phyloP scores from a whole-genome alignment of 2,888 invertebrate genomes.

The Eristalinus sepulchralis region DNA sequence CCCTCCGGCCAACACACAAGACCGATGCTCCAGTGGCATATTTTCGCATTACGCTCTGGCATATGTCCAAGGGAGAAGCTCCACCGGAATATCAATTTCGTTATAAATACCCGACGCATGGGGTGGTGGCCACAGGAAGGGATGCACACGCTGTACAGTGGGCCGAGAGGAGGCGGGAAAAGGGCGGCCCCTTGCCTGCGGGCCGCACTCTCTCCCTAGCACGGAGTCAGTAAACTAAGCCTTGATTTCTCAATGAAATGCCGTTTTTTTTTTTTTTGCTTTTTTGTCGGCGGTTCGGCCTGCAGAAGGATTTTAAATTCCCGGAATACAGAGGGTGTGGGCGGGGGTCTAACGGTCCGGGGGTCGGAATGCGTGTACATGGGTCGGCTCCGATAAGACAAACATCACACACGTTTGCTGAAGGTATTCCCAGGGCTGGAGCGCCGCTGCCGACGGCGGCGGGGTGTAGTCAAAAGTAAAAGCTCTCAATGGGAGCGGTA shows the following conservation, averaged over 20 bases:
- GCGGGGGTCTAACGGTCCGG: neutral
- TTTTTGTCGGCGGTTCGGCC: conserved; percentile 2
- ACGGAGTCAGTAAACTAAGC: conserved; percentile 12
- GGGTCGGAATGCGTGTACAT: neutral
- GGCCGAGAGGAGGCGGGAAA: too few relatives aligned
- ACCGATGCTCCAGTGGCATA: conserved; percentile 55
- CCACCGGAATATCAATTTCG: conserved; percentile 48
- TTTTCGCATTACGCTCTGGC: conserved; percentile 59
- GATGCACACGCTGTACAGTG: neutral
- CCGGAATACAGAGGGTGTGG: conserved; percentile 17
- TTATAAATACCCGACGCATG: conserved; percentile 24
- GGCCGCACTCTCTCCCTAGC: neutral
- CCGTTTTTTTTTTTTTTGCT: neutral
- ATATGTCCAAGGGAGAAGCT: conserved; percentile 63
- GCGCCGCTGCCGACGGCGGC: neutral
- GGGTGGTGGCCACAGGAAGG: neutral
- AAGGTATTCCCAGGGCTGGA: conserved; percentile 50
- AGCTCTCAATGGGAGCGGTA: conserved; percentile 49
- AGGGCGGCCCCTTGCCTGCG: neutral
- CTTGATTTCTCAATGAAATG: conserved; percentile 38
- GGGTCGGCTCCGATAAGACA: conserved; percentile 26
- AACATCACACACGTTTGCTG: conserved; percentile 42
- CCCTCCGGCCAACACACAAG: neutral
- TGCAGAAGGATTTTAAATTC: conserved; percentile 48
- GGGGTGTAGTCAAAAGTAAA: conserved; percentile 22